Conservation (phyloP, 2,888 invertebrate genomes). For the Rhingia rostrata region DNA sequence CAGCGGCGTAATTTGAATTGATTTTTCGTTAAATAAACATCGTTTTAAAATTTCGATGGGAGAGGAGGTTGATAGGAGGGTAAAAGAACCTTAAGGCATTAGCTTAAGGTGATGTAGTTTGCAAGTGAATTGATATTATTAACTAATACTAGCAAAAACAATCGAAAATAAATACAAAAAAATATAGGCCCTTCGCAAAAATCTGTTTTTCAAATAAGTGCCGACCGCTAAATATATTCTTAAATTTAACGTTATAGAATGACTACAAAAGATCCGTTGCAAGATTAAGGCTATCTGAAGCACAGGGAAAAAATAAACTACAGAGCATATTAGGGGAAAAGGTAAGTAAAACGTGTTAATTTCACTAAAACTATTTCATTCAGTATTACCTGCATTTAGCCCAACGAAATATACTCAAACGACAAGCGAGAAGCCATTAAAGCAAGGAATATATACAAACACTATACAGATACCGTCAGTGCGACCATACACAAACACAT, state of each 20-base stretch:
- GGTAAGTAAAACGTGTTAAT: neutral
- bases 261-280: constrained; percentile 17
- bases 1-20: no score
- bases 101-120: no score
- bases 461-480: constrained; percentile 38
- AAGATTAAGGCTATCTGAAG: neutral
- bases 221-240: no score
- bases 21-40: no score
- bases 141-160: no score
- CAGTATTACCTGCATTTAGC: constrained; percentile 12
- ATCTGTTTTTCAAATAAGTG: no score
- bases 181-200: no score
- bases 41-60: no score
- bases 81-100: no score
- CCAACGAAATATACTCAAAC: constrained; percentile 18
- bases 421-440: constrained; percentile 41
- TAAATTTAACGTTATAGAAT: constrained; percentile 16
- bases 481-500: constrained; percentile 45
- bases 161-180: no score
- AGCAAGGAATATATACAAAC: constrained; percentile 43
- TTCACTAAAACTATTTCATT: neutral
- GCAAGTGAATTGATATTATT: no score
- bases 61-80: no score
- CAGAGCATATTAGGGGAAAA: neutral
- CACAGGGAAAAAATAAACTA: constrained; percentile 13